Percentiles rank a stretch among this genome's conserved stretches.
Evolutionary conservation across 2,797 vertebrate genomes (phyloP).

Genomic region (Yasuhikotakia modesta): DNA sequence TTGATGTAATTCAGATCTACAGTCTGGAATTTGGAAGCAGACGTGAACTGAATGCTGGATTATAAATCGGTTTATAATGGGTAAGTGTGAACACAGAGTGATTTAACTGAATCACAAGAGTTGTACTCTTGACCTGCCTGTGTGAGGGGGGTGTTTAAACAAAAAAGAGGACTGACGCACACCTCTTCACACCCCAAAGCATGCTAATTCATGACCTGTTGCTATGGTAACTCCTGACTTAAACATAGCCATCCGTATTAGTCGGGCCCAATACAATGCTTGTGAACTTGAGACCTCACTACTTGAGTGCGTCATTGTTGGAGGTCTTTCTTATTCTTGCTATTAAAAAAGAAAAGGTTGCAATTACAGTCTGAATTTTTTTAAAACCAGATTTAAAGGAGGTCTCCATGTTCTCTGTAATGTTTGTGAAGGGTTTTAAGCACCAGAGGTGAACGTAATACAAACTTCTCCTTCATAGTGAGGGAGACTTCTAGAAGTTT

Average conservation of each 20-base stretch:
- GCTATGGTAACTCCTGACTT: constrained; percentile 47
- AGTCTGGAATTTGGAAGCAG: constrained; percentile 30
- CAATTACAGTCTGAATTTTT: not conserved
- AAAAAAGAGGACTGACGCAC: constrained; percentile 20
- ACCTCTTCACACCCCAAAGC: not conserved
- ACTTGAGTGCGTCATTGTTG: constrained; percentile 7
- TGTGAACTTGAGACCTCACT: constrained; percentile 17
- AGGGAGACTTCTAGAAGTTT: constrained; percentile 75
- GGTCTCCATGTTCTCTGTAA: constrained; percentile 65
- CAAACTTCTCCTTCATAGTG: constrained; percentile 67
- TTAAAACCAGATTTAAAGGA: constrained; percentile 78
- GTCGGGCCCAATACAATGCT: not conserved
- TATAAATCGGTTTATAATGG: constrained; percentile 41
- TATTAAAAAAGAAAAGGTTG: constrained; percentile 1
- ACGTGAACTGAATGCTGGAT: constrained; percentile 11
- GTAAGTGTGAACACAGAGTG: not conserved
- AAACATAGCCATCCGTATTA: constrained; percentile 25
- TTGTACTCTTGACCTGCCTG: constrained; percentile 26
- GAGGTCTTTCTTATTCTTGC: not conserved
- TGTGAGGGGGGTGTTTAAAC: constrained; percentile 8
- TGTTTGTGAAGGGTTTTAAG: constrained; percentile 63
- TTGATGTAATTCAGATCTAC: constrained; percentile 46
- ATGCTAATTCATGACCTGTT: constrained; percentile 42
- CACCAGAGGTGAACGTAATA: constrained; percentile 73
- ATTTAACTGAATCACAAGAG: constrained; percentile 33